Evolutionary conservation across 1,140 invertebrate genomes (phyloP).

Genomic region (Neodiprion pinetum): DNA sequence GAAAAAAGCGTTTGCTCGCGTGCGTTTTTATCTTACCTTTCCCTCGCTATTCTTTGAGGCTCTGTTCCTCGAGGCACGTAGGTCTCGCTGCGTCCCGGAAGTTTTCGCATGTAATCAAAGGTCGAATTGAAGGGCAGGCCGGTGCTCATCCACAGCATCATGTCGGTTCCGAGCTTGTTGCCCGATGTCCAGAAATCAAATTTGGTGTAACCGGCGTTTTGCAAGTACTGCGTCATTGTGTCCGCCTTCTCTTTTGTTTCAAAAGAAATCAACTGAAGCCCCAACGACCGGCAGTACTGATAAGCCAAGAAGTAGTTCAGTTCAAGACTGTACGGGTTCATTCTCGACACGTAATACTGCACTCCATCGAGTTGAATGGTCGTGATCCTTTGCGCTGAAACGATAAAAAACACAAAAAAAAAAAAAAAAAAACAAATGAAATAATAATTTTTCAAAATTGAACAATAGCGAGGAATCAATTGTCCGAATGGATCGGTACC

Average conservation of each 20-base stretch:
- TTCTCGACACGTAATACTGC: constrained; percentile 86
- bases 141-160: constrained; percentile 90
- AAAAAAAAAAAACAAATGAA: too few relatives aligned
- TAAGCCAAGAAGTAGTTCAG: constrained; percentile 88
- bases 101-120: constrained; percentile 80
- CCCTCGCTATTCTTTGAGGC: constrained; percentile 76
- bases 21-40: constrained; percentile 66
- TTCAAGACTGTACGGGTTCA: constrained; percentile 87
- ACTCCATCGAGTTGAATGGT: constrained; percentile 85
- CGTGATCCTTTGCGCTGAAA: constrained; percentile 82
- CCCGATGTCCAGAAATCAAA: constrained; percentile 91
- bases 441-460: too few relatives aligned
- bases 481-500: not conserved
- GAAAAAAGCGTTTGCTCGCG: not conserved
- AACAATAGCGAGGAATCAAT: not conserved
- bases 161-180: constrained; percentile 83
- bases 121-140: constrained; percentile 86
- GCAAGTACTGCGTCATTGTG: constrained; percentile 81
- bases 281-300: constrained; percentile 86
- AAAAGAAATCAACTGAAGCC: constrained; percentile 82
- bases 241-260: constrained; percentile 87
- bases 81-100: constrained; percentile 50
- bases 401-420: constrained; percentile 33
- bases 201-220: constrained; percentile 80
- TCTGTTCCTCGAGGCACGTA: constrained; percentile 67